Evolutionary conservation across 1,140 invertebrate genomes (phyloP), one percentile per base, ranked within the genome.

Genomic region (Elysia chlorotica): DNA sequence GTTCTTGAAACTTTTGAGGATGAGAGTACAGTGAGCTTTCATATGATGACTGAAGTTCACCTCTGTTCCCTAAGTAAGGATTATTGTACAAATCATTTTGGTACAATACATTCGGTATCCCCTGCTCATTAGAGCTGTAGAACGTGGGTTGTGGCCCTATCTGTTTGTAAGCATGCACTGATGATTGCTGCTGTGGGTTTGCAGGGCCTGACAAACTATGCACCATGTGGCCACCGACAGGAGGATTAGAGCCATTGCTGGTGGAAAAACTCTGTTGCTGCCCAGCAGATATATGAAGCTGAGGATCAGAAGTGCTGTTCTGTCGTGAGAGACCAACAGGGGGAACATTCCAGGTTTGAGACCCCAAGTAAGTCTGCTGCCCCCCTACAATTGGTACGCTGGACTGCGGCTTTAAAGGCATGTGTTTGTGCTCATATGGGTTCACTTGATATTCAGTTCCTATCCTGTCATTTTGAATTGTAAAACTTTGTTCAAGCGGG

Each of bases 261-360:
- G 54, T 5, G 14, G 25, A 35, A 2, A 41, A 38, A 59, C 53
- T 10, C 28, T 41, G 25, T 23, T 73, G 59, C n/a, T 33, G 14
- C 38, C 76, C 68, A 14, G 21, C 38, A 21, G 61, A 71, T 1
- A 73, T 41, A 28, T 92, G 91, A 65, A 93, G 84, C 72, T 92
- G 92, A 1, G 92, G 90, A 79, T 92, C 92, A 2, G 92, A 92
- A 28, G 89, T 88, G 36, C 90, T 91, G 56, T 87, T 88, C 72
- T 87, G 82, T 28, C 84, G 76, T 30, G 69, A 73, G 73, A 84
- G 76, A 38, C 54, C 66, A 63, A 63, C 41, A 61, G 74, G 61
- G 1, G n/a, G n/a, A n/a, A n/a, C n/a, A n/a, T n/a, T n/a, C n/a
- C n/a, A n/a, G n/a, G n/a, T n/a, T n/a, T 38, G 21, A 41, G 56